Percentiles rank a stretch among this genome's conserved stretches.
Evolutionary conservation across 2,113 vertebrate genomes (phyloP).

Genomic region (Chaetura pelagica): DNA sequence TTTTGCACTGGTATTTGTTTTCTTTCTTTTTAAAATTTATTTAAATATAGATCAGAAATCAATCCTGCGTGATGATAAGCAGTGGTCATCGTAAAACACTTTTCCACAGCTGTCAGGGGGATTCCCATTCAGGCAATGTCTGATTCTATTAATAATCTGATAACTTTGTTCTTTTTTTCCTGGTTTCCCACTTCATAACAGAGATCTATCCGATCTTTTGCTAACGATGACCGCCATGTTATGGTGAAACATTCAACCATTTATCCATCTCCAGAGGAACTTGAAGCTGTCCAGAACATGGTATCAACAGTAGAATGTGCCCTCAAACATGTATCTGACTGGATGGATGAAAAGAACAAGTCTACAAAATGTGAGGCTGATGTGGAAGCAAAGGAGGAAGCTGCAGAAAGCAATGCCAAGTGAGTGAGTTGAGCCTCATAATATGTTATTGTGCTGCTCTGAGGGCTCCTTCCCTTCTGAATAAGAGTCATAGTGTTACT

Average conservation of each 20-base stretch:
- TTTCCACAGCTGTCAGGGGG: neutral
- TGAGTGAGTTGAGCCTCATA: constrained; percentile 70
- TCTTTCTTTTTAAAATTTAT: neutral
- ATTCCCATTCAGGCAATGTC: neutral
- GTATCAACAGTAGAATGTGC: constrained; percentile 97
- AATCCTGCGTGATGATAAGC: neutral
- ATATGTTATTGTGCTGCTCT: neutral
- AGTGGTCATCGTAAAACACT: neutral
- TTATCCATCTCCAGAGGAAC: constrained; percentile 95
- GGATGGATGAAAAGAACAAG: constrained; percentile 89
- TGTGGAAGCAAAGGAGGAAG: constrained; percentile 80
- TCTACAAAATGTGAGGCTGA: constrained; percentile 75
- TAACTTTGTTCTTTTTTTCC: neutral
- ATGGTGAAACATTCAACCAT: constrained; percentile 99
- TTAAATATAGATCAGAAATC: neutral
- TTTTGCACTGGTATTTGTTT: neutral
- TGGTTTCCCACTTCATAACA: constrained; percentile 60
- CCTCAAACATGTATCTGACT: constrained; percentile 97
- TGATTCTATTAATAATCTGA: neutral
- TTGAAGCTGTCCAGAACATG: constrained; percentile 97
- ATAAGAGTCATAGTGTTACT: neutral
- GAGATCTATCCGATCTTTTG: constrained; percentile 98
- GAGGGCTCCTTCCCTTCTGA: neutral
- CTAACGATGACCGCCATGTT: constrained; percentile 98
- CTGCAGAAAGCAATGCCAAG: constrained; percentile 83